A percentile compares a stretch with the other conserved stretches of the same genome.
These are phyloP conservation scores for Psophia crepitans DNA, from an alignment of 2,113 vertebrate species.

Conservation along the genomic window DNA sequence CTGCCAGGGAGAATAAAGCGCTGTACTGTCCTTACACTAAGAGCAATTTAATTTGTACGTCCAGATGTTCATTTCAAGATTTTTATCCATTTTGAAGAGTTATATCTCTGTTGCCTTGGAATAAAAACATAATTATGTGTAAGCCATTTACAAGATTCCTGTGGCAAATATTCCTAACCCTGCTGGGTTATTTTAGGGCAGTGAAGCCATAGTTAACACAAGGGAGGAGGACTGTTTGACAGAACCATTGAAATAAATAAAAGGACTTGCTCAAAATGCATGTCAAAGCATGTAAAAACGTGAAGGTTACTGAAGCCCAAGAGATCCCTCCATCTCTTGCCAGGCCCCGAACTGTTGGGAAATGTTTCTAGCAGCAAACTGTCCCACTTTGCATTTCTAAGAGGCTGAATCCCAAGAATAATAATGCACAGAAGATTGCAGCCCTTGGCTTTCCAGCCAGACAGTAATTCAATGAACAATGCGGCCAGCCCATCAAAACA, in stretches of 20 bases:
- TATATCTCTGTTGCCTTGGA: conserved; percentile 34
- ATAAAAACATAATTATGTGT: conserved; percentile 59
- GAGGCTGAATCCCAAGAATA: conserved; percentile 61
- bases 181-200: conserved; percentile 56
- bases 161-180: conserved; percentile 51
- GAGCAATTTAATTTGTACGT: conserved; percentile 55
- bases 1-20: conserved; percentile 50
- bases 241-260: conserved; percentile 49
- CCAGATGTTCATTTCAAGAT: conserved; percentile 65
- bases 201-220: neutral
- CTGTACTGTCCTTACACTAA: conserved; percentile 25
- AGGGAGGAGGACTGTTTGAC: neutral
- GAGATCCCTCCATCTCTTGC: conserved; percentile 54
- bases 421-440: conserved; percentile 60
- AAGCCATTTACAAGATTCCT: conserved; percentile 63
- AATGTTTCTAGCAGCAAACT: conserved; percentile 49
- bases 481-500: conserved; percentile 5
- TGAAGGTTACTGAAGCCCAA: conserved; percentile 44
- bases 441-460: conserved; percentile 56
- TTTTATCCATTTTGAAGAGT: conserved; percentile 58
- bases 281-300: conserved; percentile 33
- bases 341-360: conserved; percentile 10
- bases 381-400: conserved; percentile 62
- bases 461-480: conserved; percentile 19
- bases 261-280: conserved; percentile 44